Conservation (phyloP, 1,140 invertebrate species). For the Cyclargus thomasi region DNA sequence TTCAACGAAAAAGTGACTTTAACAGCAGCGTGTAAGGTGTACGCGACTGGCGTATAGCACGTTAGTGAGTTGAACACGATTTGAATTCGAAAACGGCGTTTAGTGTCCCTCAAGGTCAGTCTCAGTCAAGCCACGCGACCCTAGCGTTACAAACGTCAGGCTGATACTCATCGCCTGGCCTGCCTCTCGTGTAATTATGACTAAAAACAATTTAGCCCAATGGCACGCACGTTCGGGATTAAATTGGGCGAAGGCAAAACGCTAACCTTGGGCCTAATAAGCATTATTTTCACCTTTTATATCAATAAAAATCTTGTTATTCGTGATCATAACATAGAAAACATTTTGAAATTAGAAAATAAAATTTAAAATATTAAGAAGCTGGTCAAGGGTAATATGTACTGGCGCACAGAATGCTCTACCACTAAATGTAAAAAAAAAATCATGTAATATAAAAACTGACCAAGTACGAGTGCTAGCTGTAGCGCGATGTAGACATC, state of each 20-base stretch:
- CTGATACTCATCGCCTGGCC: conserved; percentile 49
- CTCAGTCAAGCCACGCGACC: conserved; percentile 61
- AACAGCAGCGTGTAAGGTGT: background rate
- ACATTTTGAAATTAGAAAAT: no score
- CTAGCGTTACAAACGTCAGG: conserved; percentile 40
- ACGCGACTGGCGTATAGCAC: conserved; percentile 45
- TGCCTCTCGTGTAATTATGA: conserved; percentile 53
- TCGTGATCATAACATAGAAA: background rate
- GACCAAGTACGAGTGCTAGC: no score
- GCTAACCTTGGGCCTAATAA: conserved; percentile 42
- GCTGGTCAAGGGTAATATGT: no score
- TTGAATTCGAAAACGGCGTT: conserved; percentile 56
- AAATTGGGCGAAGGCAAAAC: conserved; percentile 46
- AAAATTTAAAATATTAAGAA: no score
- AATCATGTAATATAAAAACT: no score
- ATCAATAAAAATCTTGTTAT: conserved; percentile 30
- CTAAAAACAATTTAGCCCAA: conserved; percentile 29
- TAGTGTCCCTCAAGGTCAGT: conserved; percentile 57
- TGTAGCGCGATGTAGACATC: no score
- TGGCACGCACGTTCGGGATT: conserved; percentile 37
- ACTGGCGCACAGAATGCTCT: no score
- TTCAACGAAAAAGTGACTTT: conserved; percentile 30
- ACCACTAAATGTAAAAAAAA: no score
- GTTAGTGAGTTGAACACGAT: conserved; percentile 48
- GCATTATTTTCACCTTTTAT: background rate